phyloP scores from a whole-genome alignment of 2,113 vertebrate genomes.

The Nestor notabilis region DNA sequence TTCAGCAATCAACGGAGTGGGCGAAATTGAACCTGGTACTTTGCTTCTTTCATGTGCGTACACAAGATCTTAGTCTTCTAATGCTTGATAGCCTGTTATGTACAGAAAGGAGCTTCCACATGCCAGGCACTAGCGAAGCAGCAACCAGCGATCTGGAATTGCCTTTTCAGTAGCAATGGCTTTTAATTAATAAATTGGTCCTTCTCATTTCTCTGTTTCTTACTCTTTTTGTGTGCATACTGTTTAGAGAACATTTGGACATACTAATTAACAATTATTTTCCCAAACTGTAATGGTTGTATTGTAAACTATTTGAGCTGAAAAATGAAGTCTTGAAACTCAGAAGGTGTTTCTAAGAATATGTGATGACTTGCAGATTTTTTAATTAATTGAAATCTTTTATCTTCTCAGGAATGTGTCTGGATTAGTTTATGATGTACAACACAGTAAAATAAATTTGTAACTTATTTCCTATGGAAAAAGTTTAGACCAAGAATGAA shows the following conservation, averaged over 20 bases:
- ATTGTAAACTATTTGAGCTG: not conserved
- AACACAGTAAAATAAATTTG: not conserved
- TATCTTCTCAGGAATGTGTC: constrained; percentile 39
- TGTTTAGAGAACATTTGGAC: not conserved
- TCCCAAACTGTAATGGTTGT: not conserved
- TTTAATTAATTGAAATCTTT: not conserved
- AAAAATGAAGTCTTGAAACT: not conserved
- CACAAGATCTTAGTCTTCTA: not conserved
- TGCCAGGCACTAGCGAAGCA: not conserved
- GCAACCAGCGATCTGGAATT: not conserved
- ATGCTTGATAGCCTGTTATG: not conserved
- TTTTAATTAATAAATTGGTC: not conserved
- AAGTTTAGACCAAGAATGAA: not conserved
- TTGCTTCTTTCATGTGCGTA: not conserved
- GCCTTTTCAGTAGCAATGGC: not conserved
- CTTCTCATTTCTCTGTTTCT: not conserved
- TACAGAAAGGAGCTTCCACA: not conserved
- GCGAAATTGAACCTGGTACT: not conserved
- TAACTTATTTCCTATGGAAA: not conserved
- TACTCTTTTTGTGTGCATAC: not conserved
- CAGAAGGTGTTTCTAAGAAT: not conserved
- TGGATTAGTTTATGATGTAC: not conserved
- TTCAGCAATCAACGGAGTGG: not conserved
- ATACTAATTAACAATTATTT: not conserved
- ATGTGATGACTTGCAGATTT: not conserved